Evolutionary conservation across 2,888 invertebrate genomes (phyloP), one percentile per base, ranked within the genome.

Genomic region (Diloba caeruleocephala): DNA sequence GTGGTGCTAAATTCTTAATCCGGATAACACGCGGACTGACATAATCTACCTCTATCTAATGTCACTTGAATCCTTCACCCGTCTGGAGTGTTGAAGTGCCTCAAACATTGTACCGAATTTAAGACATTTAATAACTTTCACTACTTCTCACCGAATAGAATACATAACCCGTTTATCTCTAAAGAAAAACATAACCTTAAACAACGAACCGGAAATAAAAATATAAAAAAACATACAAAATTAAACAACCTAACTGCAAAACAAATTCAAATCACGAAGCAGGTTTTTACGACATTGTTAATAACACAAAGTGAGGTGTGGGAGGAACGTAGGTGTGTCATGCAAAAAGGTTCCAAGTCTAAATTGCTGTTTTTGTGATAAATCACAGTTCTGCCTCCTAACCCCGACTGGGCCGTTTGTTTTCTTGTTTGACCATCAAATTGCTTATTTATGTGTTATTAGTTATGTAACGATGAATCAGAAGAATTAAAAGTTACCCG

Each of bases 331-430:
- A 62, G 78, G 79, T 67, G 79, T 71, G 73, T 67, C 59, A 71
- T 70, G 84, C 80, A 82, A 84, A 83, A 84, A 82, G 79, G 75
- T 69, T 19, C 73, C 73, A 77, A 57, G 32, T 59, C 59, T 67
- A 72, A 70, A 67, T 70, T 70, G 57, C 59, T 77, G 79, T 84
- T 84, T 85, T 82, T 78, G 81, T 81, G 70, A 83, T 82, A 82
- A 84, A 83, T 82, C 84, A 68, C 51, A 71, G 66, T 43, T 46
- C 43, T 42, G 63, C 51, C 60, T 63, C 52, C 48, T 63, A 62
- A 72, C 65, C 71, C 59, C 57, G 65, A 71, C 62, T 48, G 62
- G 3, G 61, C 60, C 61, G 64, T 68, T 71, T 72, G 56, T 66
- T 63, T 65, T 59, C 54, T 68, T 68, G 50, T 63, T 63, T 60